phyloP scores from a whole-genome alignment of 92 coral and sea anemone species.

The Diadumene lineata region DNA sequence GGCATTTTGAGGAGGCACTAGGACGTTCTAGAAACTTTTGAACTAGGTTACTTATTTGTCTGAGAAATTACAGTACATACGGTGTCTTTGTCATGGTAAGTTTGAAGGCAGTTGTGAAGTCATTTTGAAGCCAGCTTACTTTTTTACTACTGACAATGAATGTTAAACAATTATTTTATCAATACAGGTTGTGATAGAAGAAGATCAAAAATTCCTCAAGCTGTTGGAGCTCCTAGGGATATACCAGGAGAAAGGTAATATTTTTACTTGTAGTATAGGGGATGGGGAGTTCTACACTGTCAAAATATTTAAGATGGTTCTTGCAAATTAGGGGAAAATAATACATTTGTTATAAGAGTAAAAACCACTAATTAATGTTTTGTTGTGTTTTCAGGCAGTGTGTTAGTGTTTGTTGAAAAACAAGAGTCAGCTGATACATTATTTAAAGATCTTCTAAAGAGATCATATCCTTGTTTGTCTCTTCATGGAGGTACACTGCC shows the following conservation, averaged over 20 bases:
- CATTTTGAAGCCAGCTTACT: background rate
- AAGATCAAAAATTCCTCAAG: conserved; percentile 90
- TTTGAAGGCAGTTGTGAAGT: no score
- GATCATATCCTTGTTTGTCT: conserved; percentile 90
- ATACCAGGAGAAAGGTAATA: conserved; percentile 88
- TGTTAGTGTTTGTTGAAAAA: conserved; percentile 92
- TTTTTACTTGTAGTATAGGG: background rate
- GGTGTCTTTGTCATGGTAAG: no score
- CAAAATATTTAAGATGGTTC: no score
- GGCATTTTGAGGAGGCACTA: no score
- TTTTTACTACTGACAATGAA: background rate
- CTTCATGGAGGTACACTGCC: conserved; percentile 89
- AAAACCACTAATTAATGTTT: background rate
- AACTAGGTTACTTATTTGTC: no score
- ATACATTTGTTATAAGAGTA: background rate
- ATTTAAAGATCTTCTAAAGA: conserved; percentile 83
- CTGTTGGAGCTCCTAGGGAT: conserved; percentile 87
- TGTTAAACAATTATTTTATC: background rate
- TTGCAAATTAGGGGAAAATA: background rate
- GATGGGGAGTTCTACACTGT: no score
- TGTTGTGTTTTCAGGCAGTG: conserved; percentile 70
- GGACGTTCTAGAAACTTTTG: no score
- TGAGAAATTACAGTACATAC: no score
- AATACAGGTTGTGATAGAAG: conserved; percentile 85
- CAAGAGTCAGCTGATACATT: conserved; percentile 94